Evolutionary conservation across 2,888 invertebrate genomes (phyloP), one percentile per base, ranked within the genome.

Genomic region (Spisula subtruncata): DNA sequence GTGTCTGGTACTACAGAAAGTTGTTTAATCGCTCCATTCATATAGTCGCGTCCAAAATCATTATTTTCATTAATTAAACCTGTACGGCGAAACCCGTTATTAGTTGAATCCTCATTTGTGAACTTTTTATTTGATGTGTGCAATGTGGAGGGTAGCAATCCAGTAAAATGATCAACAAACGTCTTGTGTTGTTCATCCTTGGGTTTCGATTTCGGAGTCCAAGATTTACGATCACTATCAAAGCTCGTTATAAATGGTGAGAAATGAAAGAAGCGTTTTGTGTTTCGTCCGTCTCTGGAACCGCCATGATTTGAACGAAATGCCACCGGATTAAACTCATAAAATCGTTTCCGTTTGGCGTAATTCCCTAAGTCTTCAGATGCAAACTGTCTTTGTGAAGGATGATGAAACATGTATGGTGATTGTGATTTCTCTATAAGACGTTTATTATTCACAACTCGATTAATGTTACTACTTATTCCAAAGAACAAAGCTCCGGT

Each of bases 91-190:
- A 66, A 25, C 6, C 25, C 60, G 25, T 66, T 46, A 18, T 48
- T 12, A 83, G 5, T 16, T 71, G n/a, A n/a, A 16, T 41, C 48
- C 2, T 51, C 60, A 16, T 35, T 14, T 25, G 18, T 29, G 18
- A 48, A 35, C 35, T 51, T n/a, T 32, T 51, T 84, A n/a, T 48
- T 71, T 16, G 46, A 48, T 48, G 71, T 71, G n/a, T 84, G 84
- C 48, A 84, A 75, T 25, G 32, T 29, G 48, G 51, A 75, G 0
- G 84, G 46, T 18, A 29, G 46, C 12, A 84, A 35, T 32, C 84
- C 84, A 29, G 48, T 75, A 32, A 84, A 84, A 84, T 84, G 84
- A 75, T 84, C 84, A 75, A 84, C 75, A 75, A 71, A 75, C 29
- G 32, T 29, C 20, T 75, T 75, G 32, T 18, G 32, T 32, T 75